Percentiles rank a stretch among this genome's conserved stretches.
Conservation (phyloP, 2,113 vertebrate species). For the Circaetus gallicus region DNA sequence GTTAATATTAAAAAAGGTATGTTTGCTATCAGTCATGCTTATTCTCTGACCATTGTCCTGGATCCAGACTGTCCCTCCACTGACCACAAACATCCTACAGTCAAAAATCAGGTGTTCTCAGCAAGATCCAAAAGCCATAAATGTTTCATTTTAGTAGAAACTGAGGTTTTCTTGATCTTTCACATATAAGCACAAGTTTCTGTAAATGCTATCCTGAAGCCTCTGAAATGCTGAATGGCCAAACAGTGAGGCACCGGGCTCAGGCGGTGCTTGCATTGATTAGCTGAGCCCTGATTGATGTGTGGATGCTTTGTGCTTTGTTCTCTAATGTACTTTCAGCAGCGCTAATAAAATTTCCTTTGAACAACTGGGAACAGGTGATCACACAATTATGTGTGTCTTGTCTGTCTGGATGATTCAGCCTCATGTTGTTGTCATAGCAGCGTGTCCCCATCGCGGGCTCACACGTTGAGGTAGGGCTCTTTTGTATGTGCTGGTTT, state of each 20-base stretch:
- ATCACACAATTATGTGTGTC: conserved; percentile 40
- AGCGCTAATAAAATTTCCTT: conserved; percentile 54
- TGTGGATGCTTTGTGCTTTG: conserved; percentile 24
- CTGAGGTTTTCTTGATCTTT: background rate
- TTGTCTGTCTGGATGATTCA: conserved; percentile 47
- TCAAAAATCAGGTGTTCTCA: background rate
- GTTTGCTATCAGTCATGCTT: background rate
- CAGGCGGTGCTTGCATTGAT: background rate
- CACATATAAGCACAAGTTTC: background rate
- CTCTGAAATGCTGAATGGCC: background rate
- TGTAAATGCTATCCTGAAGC: background rate
- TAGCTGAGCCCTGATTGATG: background rate
- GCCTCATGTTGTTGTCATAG: conserved; percentile 49
- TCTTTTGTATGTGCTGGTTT: background rate
- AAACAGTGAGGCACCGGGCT: background rate
- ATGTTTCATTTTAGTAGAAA: background rate
- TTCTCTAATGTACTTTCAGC: conserved; percentile 30
- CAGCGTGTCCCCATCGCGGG: background rate
- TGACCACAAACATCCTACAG: background rate
- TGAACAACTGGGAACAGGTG: conserved; percentile 37
- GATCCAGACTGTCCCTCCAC: background rate
- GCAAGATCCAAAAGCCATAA: background rate
- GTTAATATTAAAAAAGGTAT: background rate
- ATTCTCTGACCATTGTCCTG: background rate
- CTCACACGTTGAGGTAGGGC: background rate